Percentiles rank a stretch among this genome's conserved stretches.
These are phyloP conservation scores for Melanotaenia boesemani DNA, from an alignment of 2,797 vertebrate species.

Conservation along the genomic window DNA sequence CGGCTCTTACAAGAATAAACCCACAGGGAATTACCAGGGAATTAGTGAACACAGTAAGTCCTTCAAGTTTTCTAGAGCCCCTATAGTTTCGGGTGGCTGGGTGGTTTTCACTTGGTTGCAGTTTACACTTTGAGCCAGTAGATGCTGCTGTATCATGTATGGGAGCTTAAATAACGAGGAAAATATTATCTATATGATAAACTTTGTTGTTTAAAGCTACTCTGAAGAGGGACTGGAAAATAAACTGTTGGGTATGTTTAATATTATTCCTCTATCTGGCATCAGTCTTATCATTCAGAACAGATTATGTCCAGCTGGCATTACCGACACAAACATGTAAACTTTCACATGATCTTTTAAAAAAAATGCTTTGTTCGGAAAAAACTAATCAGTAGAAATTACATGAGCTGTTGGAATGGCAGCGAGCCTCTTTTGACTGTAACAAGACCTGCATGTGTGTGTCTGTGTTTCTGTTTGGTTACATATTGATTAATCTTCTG, in stretches of 20 bases:
- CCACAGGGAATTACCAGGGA: slow-evolving; percentile 4
- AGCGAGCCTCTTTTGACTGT: slow-evolving; percentile 28
- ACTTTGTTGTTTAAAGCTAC: neutral
- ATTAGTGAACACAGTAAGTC: neutral
- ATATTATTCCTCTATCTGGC: neutral
- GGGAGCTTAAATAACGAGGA: neutral
- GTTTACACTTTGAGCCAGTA: neutral
- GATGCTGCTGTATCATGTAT: neutral
- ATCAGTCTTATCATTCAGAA: slow-evolving; percentile 12
- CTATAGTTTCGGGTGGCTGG: neutral
- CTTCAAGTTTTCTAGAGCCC: neutral
- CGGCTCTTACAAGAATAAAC: slow-evolving; percentile 58
- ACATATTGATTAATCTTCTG: slow-evolving; percentile 81
- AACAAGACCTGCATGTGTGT: slow-evolving; percentile 37
- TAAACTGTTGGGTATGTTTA: neutral
- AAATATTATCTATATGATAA: neutral
- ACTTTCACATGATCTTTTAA: slow-evolving; percentile 34
- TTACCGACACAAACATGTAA: slow-evolving; percentile 18
- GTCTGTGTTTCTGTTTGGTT: slow-evolving; percentile 65
- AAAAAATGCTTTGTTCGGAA: neutral
- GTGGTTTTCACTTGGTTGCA: neutral
- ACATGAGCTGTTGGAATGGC: slow-evolving; percentile 16
- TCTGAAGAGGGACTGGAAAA: neutral
- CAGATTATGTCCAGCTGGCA: slow-evolving; percentile 16
- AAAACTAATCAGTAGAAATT: neutral